These are phyloP conservation scores for Drosophila sordidapex DNA, from an alignment of 2,888 invertebrate species.

Conservation along the genomic window DNA sequence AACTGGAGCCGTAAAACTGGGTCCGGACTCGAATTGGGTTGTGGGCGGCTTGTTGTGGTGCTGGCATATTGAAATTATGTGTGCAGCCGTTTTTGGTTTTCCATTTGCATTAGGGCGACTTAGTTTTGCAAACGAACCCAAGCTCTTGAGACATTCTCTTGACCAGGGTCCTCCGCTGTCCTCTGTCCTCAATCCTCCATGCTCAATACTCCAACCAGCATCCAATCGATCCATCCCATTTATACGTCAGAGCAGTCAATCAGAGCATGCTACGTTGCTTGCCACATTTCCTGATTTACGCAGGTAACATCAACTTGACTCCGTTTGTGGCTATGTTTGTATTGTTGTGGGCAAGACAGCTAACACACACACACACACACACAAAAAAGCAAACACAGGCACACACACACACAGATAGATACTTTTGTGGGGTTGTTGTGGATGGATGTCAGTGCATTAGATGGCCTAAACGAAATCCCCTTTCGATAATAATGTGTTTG, in stretches of 20 bases:
- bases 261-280: conserved; percentile 52
- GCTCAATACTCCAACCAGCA: neutral
- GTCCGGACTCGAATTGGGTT: conserved; percentile 5
- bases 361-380: conserved; percentile 26
- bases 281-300: conserved; percentile 78
- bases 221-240: conserved; percentile 20
- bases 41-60: conserved; percentile 18
- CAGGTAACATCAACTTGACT: conserved; percentile 66
- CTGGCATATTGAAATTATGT: conserved; percentile 65
- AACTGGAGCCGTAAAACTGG: conserved; percentile 16
- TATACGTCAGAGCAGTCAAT: conserved; percentile 70
- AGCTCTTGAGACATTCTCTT: conserved; percentile 60
- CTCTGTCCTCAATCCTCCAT: conserved; percentile 8
- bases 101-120: conserved; percentile 65
- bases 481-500: conserved; percentile 57
- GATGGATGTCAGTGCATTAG: conserved; percentile 70
- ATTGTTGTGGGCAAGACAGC: conserved; percentile 73
- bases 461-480: conserved; percentile 55
- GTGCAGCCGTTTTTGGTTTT: conserved; percentile 51
- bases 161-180: conserved; percentile 41
- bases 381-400: conserved; percentile 18
- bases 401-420: neutral
- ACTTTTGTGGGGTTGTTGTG: conserved; percentile 49
- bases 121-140: conserved; percentile 29
- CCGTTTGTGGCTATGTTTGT: conserved; percentile 63